Base-by-base conservation (phyloP, 2,797 vertebrate genomes). In the Acipenser ruthenus region DNA sequence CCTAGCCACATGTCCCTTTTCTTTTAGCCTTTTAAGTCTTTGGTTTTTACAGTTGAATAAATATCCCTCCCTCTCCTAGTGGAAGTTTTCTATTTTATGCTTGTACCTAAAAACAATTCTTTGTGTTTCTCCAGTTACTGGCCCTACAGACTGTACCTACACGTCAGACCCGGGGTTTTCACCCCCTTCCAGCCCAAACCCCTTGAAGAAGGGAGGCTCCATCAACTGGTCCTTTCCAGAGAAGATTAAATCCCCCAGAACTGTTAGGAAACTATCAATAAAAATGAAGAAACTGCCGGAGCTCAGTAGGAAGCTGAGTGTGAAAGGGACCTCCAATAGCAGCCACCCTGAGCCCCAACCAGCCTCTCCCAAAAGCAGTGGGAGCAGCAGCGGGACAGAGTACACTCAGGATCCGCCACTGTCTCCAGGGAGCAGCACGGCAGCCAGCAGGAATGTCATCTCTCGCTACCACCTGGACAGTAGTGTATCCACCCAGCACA, bases 221-320 rank as follows among this genome's bases (percentile, higher is more conserved):
- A 92, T 98, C 79, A 97, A 91, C 82, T 98, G 97, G 97, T 93
- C 95, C 72, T 94, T 99, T 65, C 96, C 95, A 0, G 97, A 99
- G 75, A 97, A 92, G 89, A 98, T 98, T 76, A 98, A 97, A 81
- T 99, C 97, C 70, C 97, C 97, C 1, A 88, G 93, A 73, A 99
- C 95, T 0, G 95, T 99, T 67, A 89, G 97, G 71, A 99, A 99
- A 76, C 93, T 99, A 77, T 99, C 96, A 58, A 97, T 98, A 92
- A 98, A 93, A 82, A 99, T 99, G 95, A 98, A 94, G 82, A 98
- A 91, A 75, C 89, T 99, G 62, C 96, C 96, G 3, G 96, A 99
- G 74, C 91, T 99, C 8, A 98, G 97, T 74, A 88, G 96, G 52
- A 98, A 98, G 72, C 86, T 96, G 74, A 94, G 93, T 0, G 87